Evolutionary conservation across 2,113 vertebrate species (phyloP).

Genomic region (Glaucidium brasilianum): DNA sequence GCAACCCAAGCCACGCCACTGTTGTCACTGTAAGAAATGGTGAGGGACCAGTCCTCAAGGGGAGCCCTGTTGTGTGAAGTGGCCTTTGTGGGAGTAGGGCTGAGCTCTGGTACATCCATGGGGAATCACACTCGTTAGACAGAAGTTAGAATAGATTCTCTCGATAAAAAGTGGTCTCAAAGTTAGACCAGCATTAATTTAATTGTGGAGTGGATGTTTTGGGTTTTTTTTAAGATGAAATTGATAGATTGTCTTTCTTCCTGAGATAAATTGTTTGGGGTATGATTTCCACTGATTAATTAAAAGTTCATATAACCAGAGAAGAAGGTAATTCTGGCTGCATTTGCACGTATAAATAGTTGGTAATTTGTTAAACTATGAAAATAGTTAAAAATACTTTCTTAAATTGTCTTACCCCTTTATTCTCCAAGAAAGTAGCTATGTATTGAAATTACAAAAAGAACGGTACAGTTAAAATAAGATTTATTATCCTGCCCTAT

Average conservation of each 20-base stretch:
- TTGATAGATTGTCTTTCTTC: not conserved
- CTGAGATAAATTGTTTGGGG: not conserved
- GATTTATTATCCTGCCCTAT: not conserved
- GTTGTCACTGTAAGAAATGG: not conserved
- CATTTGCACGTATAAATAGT: not conserved
- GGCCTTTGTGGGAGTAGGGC: not conserved
- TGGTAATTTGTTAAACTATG: not conserved
- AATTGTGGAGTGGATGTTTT: not conserved
- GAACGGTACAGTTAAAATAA: not conserved
- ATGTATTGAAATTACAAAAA: not conserved
- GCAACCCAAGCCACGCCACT: not conserved
- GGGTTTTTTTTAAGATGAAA: not conserved
- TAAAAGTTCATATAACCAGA: not conserved
- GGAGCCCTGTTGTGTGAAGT: not conserved
- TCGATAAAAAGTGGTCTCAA: not conserved
- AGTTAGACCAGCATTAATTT: not conserved
- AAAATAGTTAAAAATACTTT: not conserved
- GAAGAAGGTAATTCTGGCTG: not conserved
- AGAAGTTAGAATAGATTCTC: not conserved
- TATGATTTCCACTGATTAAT: constrained; percentile 7
- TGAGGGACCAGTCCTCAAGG: not conserved
- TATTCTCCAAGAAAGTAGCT: not conserved
- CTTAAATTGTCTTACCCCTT: not conserved
- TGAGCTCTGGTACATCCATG: not conserved
- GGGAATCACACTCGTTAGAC: not conserved